Conservation (phyloP, 2,888 invertebrate species). For the Eremobia ochroleuca region DNA sequence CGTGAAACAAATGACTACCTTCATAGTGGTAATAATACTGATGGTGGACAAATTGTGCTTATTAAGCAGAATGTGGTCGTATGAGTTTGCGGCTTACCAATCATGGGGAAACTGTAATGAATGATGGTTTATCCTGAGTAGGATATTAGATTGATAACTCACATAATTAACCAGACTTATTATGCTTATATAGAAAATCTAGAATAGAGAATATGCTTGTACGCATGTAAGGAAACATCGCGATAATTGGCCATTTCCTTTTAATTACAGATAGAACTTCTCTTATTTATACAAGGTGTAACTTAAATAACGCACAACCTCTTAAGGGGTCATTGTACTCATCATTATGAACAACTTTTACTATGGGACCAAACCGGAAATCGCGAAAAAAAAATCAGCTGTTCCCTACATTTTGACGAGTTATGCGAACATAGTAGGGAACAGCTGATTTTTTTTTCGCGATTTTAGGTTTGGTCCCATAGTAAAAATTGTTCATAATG, state of each 20-base stretch:
- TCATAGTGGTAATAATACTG: conserved; percentile 10
- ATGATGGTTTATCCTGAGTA: neutral
- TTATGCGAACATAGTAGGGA: no score
- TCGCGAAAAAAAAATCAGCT: no score
- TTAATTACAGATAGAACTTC: neutral
- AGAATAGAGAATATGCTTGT: neutral
- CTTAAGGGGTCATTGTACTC: no score
- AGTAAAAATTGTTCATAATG: no score
- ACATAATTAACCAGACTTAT: neutral
- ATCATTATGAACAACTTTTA: no score
- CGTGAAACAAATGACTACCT: conserved; percentile 33
- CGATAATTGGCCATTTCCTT: neutral
- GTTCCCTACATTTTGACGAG: no score
- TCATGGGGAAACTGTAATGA: neutral
- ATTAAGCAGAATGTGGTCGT: neutral
- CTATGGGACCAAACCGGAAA: no score
- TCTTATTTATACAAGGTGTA: neutral
- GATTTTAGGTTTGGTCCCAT: no score
- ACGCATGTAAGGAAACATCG: neutral
- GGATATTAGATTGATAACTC: neutral
- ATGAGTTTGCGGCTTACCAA: neutral
- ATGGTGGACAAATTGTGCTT: neutral
- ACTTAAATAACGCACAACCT: no score
- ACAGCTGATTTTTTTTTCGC: no score
- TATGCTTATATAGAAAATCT: neutral